A percentile compares a stretch with the other conserved stretches of the same genome.
Conservation (phyloP, 2,797 vertebrate genomes). For the Sciaenops ocellatus region DNA sequence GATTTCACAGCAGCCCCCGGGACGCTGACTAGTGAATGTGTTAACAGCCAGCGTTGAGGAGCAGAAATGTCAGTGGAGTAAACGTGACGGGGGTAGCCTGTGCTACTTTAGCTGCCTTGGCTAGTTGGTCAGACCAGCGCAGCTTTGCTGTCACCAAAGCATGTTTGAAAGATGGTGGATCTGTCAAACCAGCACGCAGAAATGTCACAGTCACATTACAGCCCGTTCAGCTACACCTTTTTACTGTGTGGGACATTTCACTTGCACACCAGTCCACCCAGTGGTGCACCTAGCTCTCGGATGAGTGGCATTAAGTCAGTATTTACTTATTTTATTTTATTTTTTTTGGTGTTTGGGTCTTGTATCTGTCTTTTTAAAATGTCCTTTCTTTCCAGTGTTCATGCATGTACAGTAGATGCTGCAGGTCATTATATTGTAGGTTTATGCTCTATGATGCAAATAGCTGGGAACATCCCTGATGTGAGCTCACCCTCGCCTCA, state of each 20-base stretch:
- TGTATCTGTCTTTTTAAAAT: too few species aligned
- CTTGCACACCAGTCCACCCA: neutral
- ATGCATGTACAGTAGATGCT: too few species aligned
- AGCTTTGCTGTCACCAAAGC: conserved; percentile 76
- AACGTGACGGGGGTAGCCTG: conserved; percentile 62
- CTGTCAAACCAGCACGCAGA: conserved; percentile 77
- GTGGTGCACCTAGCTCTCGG: conserved; percentile 10
- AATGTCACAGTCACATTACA: conserved; percentile 65
- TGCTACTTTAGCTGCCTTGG: conserved; percentile 59
- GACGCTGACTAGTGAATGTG: conserved; percentile 1
- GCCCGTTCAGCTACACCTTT: neutral
- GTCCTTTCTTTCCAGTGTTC: neutral
- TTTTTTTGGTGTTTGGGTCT: too few species aligned
- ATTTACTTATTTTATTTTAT: neutral
- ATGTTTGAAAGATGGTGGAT: conserved; percentile 83
- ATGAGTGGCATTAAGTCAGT: conserved; percentile 18
- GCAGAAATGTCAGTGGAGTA: conserved; percentile 54
- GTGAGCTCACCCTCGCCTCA: neutral
- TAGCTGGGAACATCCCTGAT: neutral
- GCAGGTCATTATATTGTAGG: neutral
- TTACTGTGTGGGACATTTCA: conserved; percentile 8
- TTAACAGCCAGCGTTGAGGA: conserved; percentile 27
- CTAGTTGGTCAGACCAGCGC: conserved; percentile 66
- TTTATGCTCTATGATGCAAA: conserved; percentile 20
- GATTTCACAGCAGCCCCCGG: neutral